phyloP scores from a whole-genome alignment of 2,888 invertebrate species.

The Archips crataeganus region DNA sequence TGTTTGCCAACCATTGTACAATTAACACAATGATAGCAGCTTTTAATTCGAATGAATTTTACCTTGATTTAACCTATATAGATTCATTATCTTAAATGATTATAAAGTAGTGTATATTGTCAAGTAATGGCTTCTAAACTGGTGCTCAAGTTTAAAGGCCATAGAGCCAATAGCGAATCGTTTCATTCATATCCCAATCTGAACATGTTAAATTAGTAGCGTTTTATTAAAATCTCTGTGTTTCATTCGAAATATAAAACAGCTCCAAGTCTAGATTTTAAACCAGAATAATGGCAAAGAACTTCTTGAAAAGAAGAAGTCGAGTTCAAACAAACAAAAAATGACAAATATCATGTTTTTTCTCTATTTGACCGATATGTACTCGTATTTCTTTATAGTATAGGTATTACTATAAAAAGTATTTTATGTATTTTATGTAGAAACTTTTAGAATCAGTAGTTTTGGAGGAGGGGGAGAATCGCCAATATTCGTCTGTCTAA shows the following conservation, averaged over 20 bases:
- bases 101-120: not conserved
- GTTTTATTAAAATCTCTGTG: not conserved
- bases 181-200: not conserved
- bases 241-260: constrained; percentile 1
- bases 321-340: no score
- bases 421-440: no score
- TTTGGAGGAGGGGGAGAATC: no score
- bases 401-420: no score
- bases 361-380: no score
- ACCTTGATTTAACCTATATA: not conserved
- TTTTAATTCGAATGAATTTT: not conserved
- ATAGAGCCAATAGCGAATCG: not conserved
- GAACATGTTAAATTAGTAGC: not conserved
- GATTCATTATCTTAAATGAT: not conserved
- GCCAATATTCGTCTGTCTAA: no score
- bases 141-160: not conserved
- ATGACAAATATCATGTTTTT: no score
- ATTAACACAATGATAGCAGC: constrained; percentile 10
- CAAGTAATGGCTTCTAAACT: not conserved
- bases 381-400: no score
- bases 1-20: constrained; percentile 25
- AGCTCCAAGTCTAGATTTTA: not conserved
- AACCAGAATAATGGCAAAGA: not conserved
- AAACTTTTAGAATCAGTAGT: no score
- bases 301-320: no score